phyloP scores from a whole-genome alignment of 2,113 vertebrate species.

The Macaca nemestrina region DNA sequence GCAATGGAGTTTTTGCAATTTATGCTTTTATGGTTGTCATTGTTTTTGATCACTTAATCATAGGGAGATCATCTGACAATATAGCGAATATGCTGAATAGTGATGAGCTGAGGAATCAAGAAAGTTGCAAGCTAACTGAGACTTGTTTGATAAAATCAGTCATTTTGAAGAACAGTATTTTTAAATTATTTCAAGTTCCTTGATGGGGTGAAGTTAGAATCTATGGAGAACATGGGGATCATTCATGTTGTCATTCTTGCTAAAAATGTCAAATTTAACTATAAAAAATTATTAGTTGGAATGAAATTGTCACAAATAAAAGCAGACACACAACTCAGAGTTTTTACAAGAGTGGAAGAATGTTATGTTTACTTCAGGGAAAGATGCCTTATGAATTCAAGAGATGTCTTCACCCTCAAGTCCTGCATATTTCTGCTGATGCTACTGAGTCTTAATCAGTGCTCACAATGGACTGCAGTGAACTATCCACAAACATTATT shows the following conservation, averaged over 20 bases:
- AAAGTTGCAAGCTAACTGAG: conserved; percentile 49
- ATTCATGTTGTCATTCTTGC: conserved; percentile 32
- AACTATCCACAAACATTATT: neutral
- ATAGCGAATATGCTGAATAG: conserved; percentile 60
- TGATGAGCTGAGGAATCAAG: conserved; percentile 60
- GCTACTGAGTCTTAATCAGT: neutral
- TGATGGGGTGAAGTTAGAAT: conserved; percentile 29
- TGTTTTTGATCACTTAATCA: conserved; percentile 77
- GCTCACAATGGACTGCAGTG: neutral
- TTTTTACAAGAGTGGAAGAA: conserved; percentile 24
- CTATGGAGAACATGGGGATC: neutral
- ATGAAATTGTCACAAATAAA: conserved; percentile 45
- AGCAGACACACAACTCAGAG: neutral
- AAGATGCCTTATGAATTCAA: neutral
- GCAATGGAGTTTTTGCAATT: conserved; percentile 45
- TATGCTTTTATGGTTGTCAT: conserved; percentile 67
- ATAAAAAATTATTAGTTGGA: conserved; percentile 4
- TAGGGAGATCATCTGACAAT: conserved; percentile 66
- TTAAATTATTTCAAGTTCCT: conserved; percentile 32
- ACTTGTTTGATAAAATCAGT: conserved; percentile 63
- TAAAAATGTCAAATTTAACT: conserved; percentile 44
- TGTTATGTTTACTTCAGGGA: neutral
- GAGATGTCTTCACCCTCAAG: neutral
- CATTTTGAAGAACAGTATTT: conserved; percentile 40
- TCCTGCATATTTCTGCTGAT: neutral